These are phyloP conservation scores for Ornithorhynchus anatinus DNA, from an alignment of 2,113 vertebrate species.

Conservation along the genomic window DNA sequence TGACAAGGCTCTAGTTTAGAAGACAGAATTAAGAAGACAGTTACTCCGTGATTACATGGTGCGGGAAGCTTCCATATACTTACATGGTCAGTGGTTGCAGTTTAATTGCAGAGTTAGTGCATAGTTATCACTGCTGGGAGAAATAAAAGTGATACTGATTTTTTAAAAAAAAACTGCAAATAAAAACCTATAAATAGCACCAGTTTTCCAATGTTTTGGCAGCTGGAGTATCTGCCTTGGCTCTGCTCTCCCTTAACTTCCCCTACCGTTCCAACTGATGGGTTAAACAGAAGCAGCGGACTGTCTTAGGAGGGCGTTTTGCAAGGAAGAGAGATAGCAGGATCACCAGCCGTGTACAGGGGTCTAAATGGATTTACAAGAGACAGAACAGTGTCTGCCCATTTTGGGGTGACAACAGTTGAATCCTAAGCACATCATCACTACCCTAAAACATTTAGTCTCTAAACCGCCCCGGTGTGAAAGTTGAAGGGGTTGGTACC, in stretches of 20 bases:
- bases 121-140: constrained; percentile 32
- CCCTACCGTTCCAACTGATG: not conserved
- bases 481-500: not conserved
- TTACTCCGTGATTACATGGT: constrained; percentile 39
- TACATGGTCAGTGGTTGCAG: constrained; percentile 47
- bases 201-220: constrained; percentile 27
- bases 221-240: not conserved
- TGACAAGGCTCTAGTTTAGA: constrained; percentile 39
- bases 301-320: not conserved
- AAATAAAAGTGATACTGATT: constrained; percentile 35
- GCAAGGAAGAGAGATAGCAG: not conserved
- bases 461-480: not conserved
- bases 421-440: not conserved
- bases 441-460: not conserved
- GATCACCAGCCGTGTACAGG: too few species aligned
- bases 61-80: constrained; percentile 29
- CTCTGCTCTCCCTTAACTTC: not conserved
- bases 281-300: not conserved
- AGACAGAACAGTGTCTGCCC: not conserved
- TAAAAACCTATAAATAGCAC: constrained; percentile 34
- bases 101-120: constrained; percentile 50
- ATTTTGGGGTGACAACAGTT: constrained; percentile 11
- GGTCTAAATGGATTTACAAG: constrained; percentile 14
- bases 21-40: constrained; percentile 30
- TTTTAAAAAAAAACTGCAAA: constrained; percentile 25